Conservation (phyloP, 2,888 invertebrate genomes). For the Thysanoteuthis rhombus region DNA sequence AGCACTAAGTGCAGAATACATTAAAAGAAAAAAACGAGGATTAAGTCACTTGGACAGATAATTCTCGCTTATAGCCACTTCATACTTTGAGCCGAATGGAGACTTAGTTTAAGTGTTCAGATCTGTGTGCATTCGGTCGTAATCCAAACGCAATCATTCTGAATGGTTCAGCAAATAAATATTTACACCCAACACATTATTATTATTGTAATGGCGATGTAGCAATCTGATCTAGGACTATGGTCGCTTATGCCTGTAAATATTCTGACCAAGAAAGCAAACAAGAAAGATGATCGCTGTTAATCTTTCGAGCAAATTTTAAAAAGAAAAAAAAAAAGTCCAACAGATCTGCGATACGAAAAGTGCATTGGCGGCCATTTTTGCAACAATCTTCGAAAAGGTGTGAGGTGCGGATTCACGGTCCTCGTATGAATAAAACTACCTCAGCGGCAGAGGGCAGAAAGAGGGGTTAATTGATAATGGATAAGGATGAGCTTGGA, state of each 20-base stretch:
- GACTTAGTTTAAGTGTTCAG: neutral
- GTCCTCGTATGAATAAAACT: neutral
- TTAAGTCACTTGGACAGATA: neutral
- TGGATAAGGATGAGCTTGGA: neutral
- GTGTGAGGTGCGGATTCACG: neutral
- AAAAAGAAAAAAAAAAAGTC: neutral
- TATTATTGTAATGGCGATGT: neutral
- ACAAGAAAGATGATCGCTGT: too few species aligned
- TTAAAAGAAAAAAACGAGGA: neutral
- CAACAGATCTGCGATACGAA: neutral
- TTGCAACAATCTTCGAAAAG: neutral
- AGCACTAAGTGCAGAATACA: neutral
- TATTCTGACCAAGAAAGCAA: neutral
- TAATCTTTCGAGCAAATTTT: neutral
- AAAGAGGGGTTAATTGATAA: neutral
- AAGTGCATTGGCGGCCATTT: neutral
- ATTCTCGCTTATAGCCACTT: constrained; percentile 12
- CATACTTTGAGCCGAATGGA: neutral
- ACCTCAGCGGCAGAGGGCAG: neutral
- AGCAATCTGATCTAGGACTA: neutral
- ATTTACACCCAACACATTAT: constrained; percentile 1
- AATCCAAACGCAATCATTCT: neutral
- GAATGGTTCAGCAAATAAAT: neutral
- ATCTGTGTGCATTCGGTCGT: neutral
- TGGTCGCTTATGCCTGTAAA: neutral